Base-by-base conservation (phyloP, 2,888 invertebrate species). In the Melanophora roralis region DNA sequence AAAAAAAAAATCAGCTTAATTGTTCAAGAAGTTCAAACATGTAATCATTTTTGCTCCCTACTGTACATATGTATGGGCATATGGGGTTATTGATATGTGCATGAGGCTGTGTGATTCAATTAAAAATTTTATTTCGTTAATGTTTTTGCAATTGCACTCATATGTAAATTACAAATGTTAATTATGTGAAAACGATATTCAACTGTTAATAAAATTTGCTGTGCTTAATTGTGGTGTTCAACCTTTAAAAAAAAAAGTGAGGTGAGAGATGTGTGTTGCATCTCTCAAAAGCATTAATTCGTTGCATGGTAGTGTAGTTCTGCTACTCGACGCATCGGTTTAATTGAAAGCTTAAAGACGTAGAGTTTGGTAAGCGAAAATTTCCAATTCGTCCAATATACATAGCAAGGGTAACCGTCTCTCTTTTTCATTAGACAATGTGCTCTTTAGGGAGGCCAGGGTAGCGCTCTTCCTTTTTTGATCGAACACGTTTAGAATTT, bases 101-200 rank as follows among this genome's bases (percentile, higher is more conserved):
- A 7, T 19, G 11, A 14, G 6, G n/a, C 8, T 23, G 21, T 23
- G 59, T 59, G 23, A 59, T 59, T 59, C 40, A 23, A 59, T 43
- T 59, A 11, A 59, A 59, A 40, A 59, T 40, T 59, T 59, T 59
- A 43, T 59, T 59, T 23, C 43, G 27, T 59, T 43, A 23, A 40
- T 59, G 40, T 43, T 23, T 57, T 27, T 55, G 23, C 23, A 49
- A 23, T 7, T 51, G 40, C n/a, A n/a, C n/a, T n/a, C n/a, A n/a
- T 65, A 34, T 64, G 72, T 55, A 64, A 55, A 64, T 72, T 67
- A 47, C 27, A 71, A 78, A 68, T 75, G 59, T 75, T 75, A 80
- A 80, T 80, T 60, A 80, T 80, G 65, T 75, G 80, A 72, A 68
- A 80, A 76, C 76, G 80, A 80, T 76, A 76, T 80, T 67, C 67